A percentile compares a stretch with the other conserved stretches of the same genome.
These are phyloP conservation scores for Bradypus variegatus DNA, from an alignment of 2,797 vertebrate genomes.

Conservation along the genomic window DNA sequence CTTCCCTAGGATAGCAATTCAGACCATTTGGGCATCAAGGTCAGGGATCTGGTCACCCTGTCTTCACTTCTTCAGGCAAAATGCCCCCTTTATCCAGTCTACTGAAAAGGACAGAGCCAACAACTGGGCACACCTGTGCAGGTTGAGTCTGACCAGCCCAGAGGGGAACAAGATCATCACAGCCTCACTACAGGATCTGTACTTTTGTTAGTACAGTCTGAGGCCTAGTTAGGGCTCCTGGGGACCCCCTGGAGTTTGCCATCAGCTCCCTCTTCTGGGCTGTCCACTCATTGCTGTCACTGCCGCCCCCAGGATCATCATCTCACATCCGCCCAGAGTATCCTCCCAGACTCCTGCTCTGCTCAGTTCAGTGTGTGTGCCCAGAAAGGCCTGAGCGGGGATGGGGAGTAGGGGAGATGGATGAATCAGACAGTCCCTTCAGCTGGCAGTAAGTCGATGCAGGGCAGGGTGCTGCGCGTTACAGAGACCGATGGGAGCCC, in stretches of 20 bases:
- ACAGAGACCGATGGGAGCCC: background rate
- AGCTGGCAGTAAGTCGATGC: background rate
- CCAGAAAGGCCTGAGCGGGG: background rate
- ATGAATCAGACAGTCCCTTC: slow-evolving; percentile 1
- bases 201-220: background rate
- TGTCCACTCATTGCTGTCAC: background rate
- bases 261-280: background rate
- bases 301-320: background rate
- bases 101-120: background rate
- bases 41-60: background rate
- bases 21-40: slow-evolving; percentile 1
- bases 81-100: background rate
- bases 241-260: background rate
- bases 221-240: background rate
- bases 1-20: background rate
- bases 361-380: background rate
- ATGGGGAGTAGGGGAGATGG: background rate
- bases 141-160: background rate
- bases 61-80: background rate
- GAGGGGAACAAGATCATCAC: background rate
- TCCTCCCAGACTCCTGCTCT: background rate
- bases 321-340: background rate
- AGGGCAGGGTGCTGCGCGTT: background rate
- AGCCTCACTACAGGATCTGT: background rate
- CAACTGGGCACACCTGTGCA: background rate